These are phyloP conservation scores for Drosophila parabipectinata DNA, from an alignment of 1,140 invertebrate genomes.

Conservation along the genomic window DNA sequence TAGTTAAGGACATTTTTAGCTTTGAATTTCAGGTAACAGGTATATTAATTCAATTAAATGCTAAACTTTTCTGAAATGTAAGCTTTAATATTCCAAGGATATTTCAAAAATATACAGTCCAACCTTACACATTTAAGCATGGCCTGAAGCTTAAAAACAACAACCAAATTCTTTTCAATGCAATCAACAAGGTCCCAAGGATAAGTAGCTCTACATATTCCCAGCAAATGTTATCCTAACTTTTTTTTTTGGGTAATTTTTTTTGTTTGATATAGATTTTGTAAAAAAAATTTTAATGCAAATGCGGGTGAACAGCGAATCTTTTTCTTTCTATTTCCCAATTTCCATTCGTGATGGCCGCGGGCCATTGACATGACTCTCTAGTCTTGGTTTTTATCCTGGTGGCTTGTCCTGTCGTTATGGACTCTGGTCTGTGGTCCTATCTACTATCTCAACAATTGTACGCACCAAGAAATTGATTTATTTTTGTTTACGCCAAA, in stretches of 20 bases:
- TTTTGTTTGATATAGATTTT: slow-evolving; percentile 27
- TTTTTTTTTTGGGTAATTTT: slow-evolving; percentile 1
- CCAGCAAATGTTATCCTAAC: slow-evolving; percentile 27
- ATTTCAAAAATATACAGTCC: neutral
- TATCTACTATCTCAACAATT: slow-evolving; percentile 32
- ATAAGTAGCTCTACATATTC: slow-evolving; percentile 22
- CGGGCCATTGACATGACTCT: slow-evolving; percentile 58
- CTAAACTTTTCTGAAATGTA: too few species aligned
- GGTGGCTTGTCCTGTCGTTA: slow-evolving; percentile 59
- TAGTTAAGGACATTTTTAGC: slow-evolving; percentile 10
- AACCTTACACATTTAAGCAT: slow-evolving; percentile 17
- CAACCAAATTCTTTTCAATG: slow-evolving; percentile 14
- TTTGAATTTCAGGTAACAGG: neutral
- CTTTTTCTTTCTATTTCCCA: slow-evolving; percentile 19
- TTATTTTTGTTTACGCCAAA: slow-evolving; percentile 76
- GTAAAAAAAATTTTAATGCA: slow-evolving; percentile 17
- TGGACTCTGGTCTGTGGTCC: slow-evolving; percentile 43
- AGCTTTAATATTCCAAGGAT: neutral
- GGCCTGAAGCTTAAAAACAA: slow-evolving; percentile 4
- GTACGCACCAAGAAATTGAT: slow-evolving; percentile 75
- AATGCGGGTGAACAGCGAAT: slow-evolving; percentile 21
- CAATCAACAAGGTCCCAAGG: slow-evolving; percentile 35
- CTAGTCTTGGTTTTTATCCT: slow-evolving; percentile 27
- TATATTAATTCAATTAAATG: too few species aligned
- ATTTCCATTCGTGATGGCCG: slow-evolving; percentile 39